phyloP scores from a whole-genome alignment of 2,113 vertebrate species.

The Marmota monax region DNA sequence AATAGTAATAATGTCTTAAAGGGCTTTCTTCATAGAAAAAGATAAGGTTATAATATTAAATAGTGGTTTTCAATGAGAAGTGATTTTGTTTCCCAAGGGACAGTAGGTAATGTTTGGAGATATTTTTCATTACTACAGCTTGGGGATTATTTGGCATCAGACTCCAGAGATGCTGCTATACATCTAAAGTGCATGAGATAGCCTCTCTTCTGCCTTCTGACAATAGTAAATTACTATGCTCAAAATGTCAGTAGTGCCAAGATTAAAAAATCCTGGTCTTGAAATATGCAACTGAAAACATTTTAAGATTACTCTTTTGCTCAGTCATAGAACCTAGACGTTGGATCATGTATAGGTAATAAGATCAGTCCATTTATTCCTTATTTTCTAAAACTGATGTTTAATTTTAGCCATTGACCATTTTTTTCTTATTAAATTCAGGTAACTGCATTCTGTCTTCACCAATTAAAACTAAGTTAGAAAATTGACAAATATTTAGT shows the following conservation, averaged over 20 bases:
- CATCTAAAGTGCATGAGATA: neutral
- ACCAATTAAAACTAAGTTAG: conserved; percentile 41
- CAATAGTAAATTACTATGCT: neutral
- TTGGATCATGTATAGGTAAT: neutral
- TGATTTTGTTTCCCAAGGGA: neutral
- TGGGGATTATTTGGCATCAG: neutral
- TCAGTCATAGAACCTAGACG: neutral
- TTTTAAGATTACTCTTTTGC: conserved; percentile 14
- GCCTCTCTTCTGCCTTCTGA: neutral
- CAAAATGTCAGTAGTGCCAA: neutral
- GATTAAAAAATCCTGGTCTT: neutral
- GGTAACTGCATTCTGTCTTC: conserved; percentile 28
- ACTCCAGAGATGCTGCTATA: neutral
- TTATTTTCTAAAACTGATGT: neutral
- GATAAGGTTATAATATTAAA: neutral
- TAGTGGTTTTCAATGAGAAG: neutral
- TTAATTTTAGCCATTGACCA: conserved; percentile 28
- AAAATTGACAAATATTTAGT: conserved; percentile 13
- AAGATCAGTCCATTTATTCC: neutral
- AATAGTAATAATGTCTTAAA: conserved; percentile 14
- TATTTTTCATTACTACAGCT: neutral
- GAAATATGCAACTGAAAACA: neutral
- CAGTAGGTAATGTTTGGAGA: conserved; percentile 14
- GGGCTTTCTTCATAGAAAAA: neutral
- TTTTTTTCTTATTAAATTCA: neutral